Evolutionary conservation across 2,113 vertebrate species (phyloP).

Genomic region (Neolamprologus tretocephalus): DNA sequence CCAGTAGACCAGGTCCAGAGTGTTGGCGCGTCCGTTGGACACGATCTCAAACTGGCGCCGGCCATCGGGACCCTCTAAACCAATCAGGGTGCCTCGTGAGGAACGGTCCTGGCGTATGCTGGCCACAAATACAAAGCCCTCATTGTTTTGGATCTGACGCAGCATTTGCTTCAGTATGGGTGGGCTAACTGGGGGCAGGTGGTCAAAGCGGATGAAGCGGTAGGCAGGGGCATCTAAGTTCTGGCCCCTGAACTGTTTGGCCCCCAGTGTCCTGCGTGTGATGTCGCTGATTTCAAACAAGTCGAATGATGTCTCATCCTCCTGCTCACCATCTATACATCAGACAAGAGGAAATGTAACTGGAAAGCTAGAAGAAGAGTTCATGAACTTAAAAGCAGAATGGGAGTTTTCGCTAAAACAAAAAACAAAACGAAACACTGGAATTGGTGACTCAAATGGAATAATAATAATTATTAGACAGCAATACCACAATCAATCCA

Average conservation of each 20-base stretch:
- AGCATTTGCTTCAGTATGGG: conserved; percentile 78
- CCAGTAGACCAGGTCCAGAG: conserved; percentile 90
- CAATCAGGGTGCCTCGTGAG: conserved; percentile 84
- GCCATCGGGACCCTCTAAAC: conserved; percentile 75
- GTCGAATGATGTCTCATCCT: conserved; percentile 81
- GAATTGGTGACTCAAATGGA: not conserved
- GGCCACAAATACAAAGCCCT: conserved; percentile 89
- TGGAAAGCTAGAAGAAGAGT: not conserved
- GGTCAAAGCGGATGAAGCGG: conserved; percentile 93
- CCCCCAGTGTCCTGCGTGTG: conserved; percentile 86
- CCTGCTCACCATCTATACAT: conserved; percentile 76
- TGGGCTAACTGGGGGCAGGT: conserved; percentile 79
- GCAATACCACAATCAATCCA: not conserved
- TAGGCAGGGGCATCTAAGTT: conserved; percentile 78
- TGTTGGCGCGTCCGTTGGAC: conserved; percentile 89
- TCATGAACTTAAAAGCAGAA: not conserved
- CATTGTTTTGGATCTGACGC: conserved; percentile 72
- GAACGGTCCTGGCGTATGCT: conserved; percentile 85
- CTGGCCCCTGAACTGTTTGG: conserved; percentile 87
- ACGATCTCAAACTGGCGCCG: conserved; percentile 88
- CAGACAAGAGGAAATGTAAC: not conserved
- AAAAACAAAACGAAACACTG: not conserved
- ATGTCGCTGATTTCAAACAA: conserved; percentile 88
- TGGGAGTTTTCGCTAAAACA: not conserved
- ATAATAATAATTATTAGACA: not conserved